A percentile compares a stretch with the other conserved stretches of the same genome.
These are phyloP conservation scores for Hanleya hanleyi DNA, from an alignment of 2,888 invertebrate genomes.

Conservation along the genomic window DNA sequence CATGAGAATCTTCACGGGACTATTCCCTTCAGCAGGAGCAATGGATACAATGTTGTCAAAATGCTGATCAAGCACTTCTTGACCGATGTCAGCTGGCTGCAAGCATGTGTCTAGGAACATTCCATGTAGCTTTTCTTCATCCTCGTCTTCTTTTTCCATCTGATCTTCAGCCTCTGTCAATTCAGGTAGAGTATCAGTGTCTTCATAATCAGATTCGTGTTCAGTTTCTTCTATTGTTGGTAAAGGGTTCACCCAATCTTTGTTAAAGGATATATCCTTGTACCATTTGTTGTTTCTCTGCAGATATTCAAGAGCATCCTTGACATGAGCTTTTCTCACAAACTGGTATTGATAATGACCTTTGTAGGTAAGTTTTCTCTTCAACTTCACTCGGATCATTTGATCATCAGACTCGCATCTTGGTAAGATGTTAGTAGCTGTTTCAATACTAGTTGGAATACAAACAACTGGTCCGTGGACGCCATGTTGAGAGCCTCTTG, in stretches of 20 bases:
- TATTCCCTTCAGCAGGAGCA: constrained; percentile 27
- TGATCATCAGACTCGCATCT: constrained; percentile 20
- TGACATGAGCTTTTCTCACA: constrained; percentile 19
- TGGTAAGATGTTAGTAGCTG: constrained; percentile 27
- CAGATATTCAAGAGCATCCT: constrained; percentile 19
- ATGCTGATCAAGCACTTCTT: constrained; percentile 16
- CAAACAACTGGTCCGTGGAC: constrained; percentile 43
- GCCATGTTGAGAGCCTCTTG: constrained; percentile 39
- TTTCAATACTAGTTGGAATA: constrained; percentile 38
- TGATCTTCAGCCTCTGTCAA: constrained; percentile 6
- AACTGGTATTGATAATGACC: constrained; percentile 34
- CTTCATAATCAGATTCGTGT: neutral
- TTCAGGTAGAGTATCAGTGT: neutral
- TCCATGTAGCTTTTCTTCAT: neutral
- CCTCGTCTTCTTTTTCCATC: neutral
- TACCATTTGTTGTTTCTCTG: constrained; percentile 17
- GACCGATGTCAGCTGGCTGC: constrained; percentile 27
- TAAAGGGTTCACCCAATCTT: neutral
- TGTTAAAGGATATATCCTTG: constrained; percentile 10
- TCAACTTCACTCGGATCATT: constrained; percentile 34
- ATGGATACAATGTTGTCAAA: constrained; percentile 16
- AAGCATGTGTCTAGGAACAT: neutral
- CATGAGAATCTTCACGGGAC: constrained; percentile 23
- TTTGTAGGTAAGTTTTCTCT: constrained; percentile 33
- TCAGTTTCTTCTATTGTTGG: no score